A percentile compares a stretch with the other conserved stretches of the same genome.
Evolutionary conservation across 2,888 invertebrate genomes (phyloP).

Genomic region (Agrypnus murinus): DNA sequence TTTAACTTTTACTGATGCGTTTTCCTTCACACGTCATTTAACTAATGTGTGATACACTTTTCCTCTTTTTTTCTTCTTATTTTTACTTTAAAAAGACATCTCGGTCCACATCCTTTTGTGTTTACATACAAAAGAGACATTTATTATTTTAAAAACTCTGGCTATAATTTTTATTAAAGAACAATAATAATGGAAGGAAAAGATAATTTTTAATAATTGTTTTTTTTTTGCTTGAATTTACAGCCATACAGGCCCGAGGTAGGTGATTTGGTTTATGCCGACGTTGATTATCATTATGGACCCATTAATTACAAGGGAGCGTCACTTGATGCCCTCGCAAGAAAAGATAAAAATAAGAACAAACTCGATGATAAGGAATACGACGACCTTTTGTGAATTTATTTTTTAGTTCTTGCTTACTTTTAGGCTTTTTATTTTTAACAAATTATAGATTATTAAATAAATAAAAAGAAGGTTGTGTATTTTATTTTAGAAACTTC

Average conservation of each 20-base stretch:
- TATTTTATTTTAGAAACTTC: background rate
- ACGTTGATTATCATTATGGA: constrained; percentile 92
- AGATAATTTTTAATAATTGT: background rate
- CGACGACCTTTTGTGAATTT: constrained; percentile 66
- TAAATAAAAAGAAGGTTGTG: background rate
- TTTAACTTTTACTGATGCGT: constrained; percentile 56
- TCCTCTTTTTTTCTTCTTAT: constrained; percentile 31
- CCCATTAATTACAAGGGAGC: constrained; percentile 95
- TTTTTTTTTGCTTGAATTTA: constrained; percentile 61
- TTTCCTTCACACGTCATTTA: constrained; percentile 61
- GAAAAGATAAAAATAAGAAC: constrained; percentile 74
- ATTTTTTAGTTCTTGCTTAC: too few species aligned
- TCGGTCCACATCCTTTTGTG: constrained; percentile 12
- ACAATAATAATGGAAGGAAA: background rate
- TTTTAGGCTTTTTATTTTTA: too few species aligned
- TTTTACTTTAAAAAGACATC: constrained; percentile 14
- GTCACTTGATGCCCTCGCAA: constrained; percentile 86
- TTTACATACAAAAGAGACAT: background rate
- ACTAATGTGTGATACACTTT: constrained; percentile 54
- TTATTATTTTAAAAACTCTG: background rate
- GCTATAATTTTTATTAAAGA: too few species aligned
- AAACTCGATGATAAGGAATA: constrained; percentile 64
- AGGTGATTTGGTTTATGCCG: constrained; percentile 90
- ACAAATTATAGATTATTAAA: too few species aligned
- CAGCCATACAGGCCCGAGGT: constrained; percentile 88